A percentile compares a stretch with the other conserved stretches of the same genome.
Evolutionary conservation across 1,140 invertebrate species (phyloP).

Genomic region (Ips typographus): DNA sequence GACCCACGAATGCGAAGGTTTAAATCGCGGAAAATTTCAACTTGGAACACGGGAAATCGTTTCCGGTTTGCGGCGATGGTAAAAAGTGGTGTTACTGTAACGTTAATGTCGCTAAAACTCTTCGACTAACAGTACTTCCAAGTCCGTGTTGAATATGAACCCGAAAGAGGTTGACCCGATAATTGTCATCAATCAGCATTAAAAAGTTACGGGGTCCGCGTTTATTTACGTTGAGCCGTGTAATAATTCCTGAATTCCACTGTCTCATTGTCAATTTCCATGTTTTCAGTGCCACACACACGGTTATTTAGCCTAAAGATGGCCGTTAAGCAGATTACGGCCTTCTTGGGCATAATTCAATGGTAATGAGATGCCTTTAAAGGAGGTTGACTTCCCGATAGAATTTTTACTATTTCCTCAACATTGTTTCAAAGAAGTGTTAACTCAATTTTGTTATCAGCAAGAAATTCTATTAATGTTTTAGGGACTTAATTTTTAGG

Average conservation of each 20-base stretch:
- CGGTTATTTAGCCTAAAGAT: background rate
- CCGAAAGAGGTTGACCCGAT: constrained; percentile 25
- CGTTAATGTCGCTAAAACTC: constrained; percentile 12
- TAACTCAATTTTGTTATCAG: too few relatives aligned
- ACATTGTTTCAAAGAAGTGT: too few relatives aligned
- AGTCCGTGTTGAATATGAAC: constrained; percentile 8
- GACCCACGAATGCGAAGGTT: too few relatives aligned
- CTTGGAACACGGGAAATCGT: too few relatives aligned
- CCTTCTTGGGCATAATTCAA: background rate
- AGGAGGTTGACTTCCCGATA: too few relatives aligned
- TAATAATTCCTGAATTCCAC: constrained; percentile 11
- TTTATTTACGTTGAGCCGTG: constrained; percentile 3
- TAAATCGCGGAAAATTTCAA: too few relatives aligned
- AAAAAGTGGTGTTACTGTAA: background rate
- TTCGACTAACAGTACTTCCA: constrained; percentile 18
- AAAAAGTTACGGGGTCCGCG: background rate
- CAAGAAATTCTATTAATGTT: too few relatives aligned
- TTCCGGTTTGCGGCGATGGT: background rate
- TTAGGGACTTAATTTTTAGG: too few relatives aligned
- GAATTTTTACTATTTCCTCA: too few relatives aligned
- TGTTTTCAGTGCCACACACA: background rate
- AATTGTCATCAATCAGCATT: constrained; percentile 25
- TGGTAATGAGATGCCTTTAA: too few relatives aligned
- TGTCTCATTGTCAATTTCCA: background rate
- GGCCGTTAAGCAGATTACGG: background rate